Conservation (phyloP, 1,140 invertebrate species). For the Cyrtorhinus lividipennis region DNA sequence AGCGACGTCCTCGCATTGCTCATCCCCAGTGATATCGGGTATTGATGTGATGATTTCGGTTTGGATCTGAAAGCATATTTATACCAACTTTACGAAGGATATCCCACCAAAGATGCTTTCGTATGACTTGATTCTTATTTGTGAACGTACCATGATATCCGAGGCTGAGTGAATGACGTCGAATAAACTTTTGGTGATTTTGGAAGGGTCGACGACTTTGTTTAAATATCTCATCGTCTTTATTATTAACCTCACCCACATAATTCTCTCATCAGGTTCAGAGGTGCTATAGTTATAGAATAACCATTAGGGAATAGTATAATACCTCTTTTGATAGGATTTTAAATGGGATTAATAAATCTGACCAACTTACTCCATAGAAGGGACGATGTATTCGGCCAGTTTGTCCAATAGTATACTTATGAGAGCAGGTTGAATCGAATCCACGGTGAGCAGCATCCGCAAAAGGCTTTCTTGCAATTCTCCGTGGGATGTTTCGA, state of each 20-base stretch:
- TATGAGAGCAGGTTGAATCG: slow-evolving; percentile 3
- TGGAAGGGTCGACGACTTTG: slow-evolving; percentile 1
- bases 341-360: not conserved
- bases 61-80: slow-evolving; percentile 15
- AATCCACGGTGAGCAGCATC: slow-evolving; percentile 14
- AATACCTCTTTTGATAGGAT: too few relatives aligned
- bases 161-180: slow-evolving; percentile 13
- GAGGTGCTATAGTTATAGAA: not conserved
- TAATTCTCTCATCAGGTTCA: slow-evolving; percentile 7
- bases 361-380: slow-evolving; percentile 11
- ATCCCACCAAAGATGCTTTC: too few relatives aligned
- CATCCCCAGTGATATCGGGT: slow-evolving; percentile 17
- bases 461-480: slow-evolving; percentile 13
- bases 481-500: not conserved
- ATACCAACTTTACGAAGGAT: too few relatives aligned
- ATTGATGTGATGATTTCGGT: slow-evolving; percentile 14
- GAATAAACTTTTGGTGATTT: slow-evolving; percentile 10
- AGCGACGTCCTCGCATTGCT: slow-evolving; percentile 12
- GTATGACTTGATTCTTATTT: too few relatives aligned
- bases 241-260: slow-evolving; percentile 12
- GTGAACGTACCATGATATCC: slow-evolving; percentile 6
- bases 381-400: slow-evolving; percentile 2
- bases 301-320: not conserved
- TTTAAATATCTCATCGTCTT: slow-evolving; percentile 15
- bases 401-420: slow-evolving; percentile 14